phyloP scores from a whole-genome alignment of 2,113 vertebrate species.

The Pteruthius melanotis region DNA sequence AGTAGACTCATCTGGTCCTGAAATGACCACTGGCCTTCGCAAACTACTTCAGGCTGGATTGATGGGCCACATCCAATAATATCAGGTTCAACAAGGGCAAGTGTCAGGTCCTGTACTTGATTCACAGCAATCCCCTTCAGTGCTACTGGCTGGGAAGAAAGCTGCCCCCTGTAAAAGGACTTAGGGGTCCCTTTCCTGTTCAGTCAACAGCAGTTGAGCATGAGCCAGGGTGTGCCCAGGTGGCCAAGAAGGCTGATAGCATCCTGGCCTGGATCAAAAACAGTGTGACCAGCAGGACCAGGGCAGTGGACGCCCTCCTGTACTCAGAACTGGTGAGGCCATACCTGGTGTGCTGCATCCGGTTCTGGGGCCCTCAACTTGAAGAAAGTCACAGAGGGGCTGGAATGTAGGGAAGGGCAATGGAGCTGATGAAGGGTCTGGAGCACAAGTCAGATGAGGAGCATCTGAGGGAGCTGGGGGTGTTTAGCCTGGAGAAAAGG shows the following conservation, averaged over 20 bases:
- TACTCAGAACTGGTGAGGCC: neutral
- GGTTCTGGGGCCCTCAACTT: neutral
- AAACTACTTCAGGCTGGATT: neutral
- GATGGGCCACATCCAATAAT: neutral
- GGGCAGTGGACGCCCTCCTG: neutral
- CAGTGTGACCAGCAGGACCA: neutral
- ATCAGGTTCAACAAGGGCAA: neutral
- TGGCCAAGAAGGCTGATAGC: neutral
- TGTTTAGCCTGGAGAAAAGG: neutral
- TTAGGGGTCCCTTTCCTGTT: neutral
- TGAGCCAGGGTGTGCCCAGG: neutral
- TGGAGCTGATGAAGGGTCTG: neutral
- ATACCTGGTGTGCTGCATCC: rapidly evolving
- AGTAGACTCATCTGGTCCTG: neutral
- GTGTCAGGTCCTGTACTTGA: neutral
- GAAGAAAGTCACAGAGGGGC: neutral
- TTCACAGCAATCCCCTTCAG: neutral
- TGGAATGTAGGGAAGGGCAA: neutral
- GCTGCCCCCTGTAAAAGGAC: neutral
- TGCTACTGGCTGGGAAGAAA: neutral
- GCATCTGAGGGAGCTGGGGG: neutral
- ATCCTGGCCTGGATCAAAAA: neutral
- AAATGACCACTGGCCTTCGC: neutral
- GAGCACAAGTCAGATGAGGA: neutral
- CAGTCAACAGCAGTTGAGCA: neutral